These are phyloP conservation scores for Cydia splendana DNA, from an alignment of 1,140 invertebrate species.

Conservation along the genomic window DNA sequence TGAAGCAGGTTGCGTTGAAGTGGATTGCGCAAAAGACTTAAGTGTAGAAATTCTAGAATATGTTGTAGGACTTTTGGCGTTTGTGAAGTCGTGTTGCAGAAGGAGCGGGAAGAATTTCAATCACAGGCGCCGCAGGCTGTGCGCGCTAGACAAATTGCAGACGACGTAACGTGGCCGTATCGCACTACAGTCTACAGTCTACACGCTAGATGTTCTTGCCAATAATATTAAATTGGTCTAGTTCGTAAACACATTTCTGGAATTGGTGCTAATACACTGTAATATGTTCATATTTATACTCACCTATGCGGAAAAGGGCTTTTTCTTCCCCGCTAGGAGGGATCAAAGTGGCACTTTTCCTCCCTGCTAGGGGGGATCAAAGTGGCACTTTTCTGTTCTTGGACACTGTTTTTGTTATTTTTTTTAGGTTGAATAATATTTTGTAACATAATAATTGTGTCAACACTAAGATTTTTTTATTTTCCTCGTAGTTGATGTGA, in stretches of 20 bases:
- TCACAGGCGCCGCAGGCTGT: constrained; percentile 42
- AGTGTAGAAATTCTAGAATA: constrained; percentile 4
- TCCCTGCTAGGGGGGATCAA: too few species aligned
- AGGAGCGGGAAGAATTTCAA: constrained; percentile 59
- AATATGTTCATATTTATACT: too few species aligned
- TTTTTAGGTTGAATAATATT: too few species aligned
- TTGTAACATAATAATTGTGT: too few species aligned
- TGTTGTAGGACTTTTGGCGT: constrained; percentile 32
- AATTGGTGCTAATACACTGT: neutral
- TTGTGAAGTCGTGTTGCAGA: constrained; percentile 40
- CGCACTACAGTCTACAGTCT: constrained; percentile 11
- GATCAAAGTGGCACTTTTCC: too few species aligned
- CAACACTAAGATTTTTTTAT: too few species aligned
- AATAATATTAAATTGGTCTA: constrained; percentile 31
- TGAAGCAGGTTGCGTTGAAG: neutral
- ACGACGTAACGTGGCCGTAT: constrained; percentile 38
- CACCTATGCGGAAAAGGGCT: too few species aligned
- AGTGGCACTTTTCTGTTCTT: too few species aligned
- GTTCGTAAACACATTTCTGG: neutral
- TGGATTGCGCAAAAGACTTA: neutral
- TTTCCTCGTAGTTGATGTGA: too few species aligned
- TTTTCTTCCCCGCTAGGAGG: too few species aligned
- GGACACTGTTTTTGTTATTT: too few species aligned
- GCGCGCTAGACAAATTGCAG: constrained; percentile 51
- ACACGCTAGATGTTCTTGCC: constrained; percentile 25